Base-by-base conservation (phyloP, 2,888 invertebrate species). In the Nomada hirtipes region DNA sequence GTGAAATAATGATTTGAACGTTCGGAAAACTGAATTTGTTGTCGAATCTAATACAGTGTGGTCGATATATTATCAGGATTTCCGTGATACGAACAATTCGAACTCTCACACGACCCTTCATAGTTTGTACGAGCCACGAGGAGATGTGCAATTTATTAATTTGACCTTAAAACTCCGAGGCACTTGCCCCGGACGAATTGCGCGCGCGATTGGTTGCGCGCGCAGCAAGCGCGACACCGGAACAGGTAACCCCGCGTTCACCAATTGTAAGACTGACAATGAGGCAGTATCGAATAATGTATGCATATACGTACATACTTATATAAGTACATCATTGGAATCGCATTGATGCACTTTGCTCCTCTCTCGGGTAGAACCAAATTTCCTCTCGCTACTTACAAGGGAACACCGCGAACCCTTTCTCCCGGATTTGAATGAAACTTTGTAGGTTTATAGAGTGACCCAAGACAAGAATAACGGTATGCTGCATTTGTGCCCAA, bases 151-250 rank as follows among this genome's bases (percentile, higher is more conserved):
- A 79, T 86, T 84, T 88, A 90, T 90, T 82, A 90, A 91, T 91
- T 85, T 86, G 91, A 91, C 91, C 91, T 91, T 89, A 88, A 90
- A 87, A 84, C 80, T 87, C 70, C 80, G 83, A 67, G 76, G 76
- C 85, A 84, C 78, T 84, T 72, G 83, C 79, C 77, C 72, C 82
- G 79, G 60, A 60, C 67, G 47, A 74, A 69, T 60, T 72, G 71
- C 42, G 52, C 47, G 71, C 52, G 59, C 52, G 61, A 59, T 26
- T 15, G 55, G 57, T 72, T 52, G 64, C 67, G 79, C 64, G 53
- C 23, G 63, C 69, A 64, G 10, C 36, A 57, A n/a, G 47, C 44
- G 71, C 75, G 63, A 59, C 47, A 52, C 69, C 63, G 71, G 64
- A 68, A 82, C 82, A 83, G 78, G 82, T 83, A 57, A 74, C 79